These are phyloP conservation scores for Lateolabrax maculatus DNA, from an alignment of 2,797 vertebrate genomes.

Conservation along the genomic window DNA sequence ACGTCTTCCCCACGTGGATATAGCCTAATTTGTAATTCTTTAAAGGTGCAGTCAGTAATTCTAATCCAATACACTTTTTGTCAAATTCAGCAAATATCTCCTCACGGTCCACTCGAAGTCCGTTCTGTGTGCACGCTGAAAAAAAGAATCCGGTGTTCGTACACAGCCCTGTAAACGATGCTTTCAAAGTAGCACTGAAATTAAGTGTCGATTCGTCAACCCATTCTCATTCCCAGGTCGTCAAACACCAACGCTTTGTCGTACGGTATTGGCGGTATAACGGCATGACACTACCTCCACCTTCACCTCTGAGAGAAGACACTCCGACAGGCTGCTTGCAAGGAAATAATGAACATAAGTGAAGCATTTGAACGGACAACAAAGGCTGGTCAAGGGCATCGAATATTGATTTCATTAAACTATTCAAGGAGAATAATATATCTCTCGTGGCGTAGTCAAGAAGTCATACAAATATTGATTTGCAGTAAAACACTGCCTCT, in stretches of 20 bases:
- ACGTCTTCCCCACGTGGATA: background rate
- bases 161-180: too few relatives aligned
- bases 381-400: background rate
- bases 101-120: too few relatives aligned
- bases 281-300: background rate
- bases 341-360: background rate
- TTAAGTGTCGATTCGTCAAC: too few relatives aligned
- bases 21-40: background rate
- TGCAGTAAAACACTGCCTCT: slow-evolving; percentile 33
- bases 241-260: too few relatives aligned
- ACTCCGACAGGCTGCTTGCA: background rate
- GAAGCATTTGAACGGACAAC: background rate
- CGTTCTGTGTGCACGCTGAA: too few relatives aligned
- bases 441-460: slow-evolving; percentile 18
- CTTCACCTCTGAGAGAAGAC: background rate
- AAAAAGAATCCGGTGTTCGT: too few relatives aligned
- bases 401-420: slow-evolving; percentile 31
- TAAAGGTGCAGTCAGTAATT: too few relatives aligned
- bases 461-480: slow-evolving; percentile 57
- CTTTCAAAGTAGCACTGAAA: too few relatives aligned
- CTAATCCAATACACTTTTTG: too few relatives aligned
- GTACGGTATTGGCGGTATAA: background rate
- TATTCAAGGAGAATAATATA: slow-evolving; percentile 34
- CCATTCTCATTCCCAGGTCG: too few relatives aligned
- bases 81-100: too few relatives aligned